phyloP scores from a whole-genome alignment of 2,888 invertebrate genomes.

The Aphodius granarius region DNA sequence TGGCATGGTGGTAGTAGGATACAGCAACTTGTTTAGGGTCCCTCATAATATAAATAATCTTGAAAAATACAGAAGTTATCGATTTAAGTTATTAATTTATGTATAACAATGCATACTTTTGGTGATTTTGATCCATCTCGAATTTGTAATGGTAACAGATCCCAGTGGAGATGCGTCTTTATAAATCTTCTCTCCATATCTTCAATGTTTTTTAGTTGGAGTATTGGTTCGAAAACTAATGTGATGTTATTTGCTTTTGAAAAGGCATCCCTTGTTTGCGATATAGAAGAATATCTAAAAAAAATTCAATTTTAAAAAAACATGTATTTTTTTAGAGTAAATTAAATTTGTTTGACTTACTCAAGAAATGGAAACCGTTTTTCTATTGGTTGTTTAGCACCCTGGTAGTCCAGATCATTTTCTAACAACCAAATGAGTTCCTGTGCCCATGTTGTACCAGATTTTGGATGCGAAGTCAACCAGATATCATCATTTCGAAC shows the following conservation, averaged over 20 bases:
- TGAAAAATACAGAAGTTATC: no score
- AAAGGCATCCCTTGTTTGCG: neutral
- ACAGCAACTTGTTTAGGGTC: conserved; percentile 33
- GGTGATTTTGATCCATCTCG: conserved; percentile 44
- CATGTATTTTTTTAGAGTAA: neutral
- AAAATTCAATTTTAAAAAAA: neutral
- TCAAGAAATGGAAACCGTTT: conserved; percentile 27
- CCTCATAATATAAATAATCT: conserved; percentile 31
- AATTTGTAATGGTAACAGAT: conserved; percentile 32
- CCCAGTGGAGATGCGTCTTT: conserved; percentile 34
- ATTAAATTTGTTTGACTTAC: conserved; percentile 16
- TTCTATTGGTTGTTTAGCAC: conserved; percentile 60
- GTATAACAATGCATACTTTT: conserved; percentile 15
- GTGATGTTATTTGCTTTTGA: neutral
- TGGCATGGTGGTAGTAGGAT: conserved; percentile 31
- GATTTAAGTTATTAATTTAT: no score
- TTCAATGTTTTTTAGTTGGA: no score
- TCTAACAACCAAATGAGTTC: conserved; percentile 90
- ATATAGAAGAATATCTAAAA: neutral
- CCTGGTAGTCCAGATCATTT: conserved; percentile 76
- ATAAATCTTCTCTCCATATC: conserved; percentile 24
- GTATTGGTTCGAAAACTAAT: no score
- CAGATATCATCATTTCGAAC: conserved; percentile 26
- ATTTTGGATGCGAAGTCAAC: conserved; percentile 26
- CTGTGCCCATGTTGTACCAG: conserved; percentile 80